These are phyloP conservation scores for Podarcis muralis DNA, from an alignment of 2,113 vertebrate genomes.

Conservation along the genomic window DNA sequence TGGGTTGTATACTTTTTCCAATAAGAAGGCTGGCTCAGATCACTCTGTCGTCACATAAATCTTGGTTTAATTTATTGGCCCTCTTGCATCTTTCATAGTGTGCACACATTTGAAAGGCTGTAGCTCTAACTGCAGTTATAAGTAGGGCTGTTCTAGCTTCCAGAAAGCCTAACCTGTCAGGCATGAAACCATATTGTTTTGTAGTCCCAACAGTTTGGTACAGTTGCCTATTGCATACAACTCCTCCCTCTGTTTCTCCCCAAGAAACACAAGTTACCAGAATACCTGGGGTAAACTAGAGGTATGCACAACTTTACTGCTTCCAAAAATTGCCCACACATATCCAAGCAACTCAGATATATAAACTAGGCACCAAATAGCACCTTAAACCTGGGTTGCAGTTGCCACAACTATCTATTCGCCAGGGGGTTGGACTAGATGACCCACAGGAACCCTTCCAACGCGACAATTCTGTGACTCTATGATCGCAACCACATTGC, in stretches of 20 bases:
- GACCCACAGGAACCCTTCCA: no score
- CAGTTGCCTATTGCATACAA: neutral
- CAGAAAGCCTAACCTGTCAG: neutral
- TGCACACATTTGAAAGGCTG: neutral
- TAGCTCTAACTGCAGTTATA: neutral
- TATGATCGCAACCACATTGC: no score
- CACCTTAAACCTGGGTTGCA: no score
- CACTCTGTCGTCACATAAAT: neutral
- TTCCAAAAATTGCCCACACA: no score
- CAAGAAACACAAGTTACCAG: neutral
- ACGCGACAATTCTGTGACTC: no score
- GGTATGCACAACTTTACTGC: neutral
- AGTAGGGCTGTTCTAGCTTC: neutral
- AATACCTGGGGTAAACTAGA: neutral
- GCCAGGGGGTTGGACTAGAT: no score
- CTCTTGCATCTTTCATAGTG: neutral
- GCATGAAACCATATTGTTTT: neutral
- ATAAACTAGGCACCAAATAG: no score
- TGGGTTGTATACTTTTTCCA: neutral
- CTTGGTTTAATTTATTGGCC: neutral
- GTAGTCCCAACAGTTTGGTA: rapidly evolving
- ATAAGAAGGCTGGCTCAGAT: rapidly evolving
- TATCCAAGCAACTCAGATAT: neutral
- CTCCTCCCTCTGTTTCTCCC: no score
- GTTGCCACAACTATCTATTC: no score